Base-by-base conservation (phyloP, 2,888 invertebrate species). In the Hirtodrosophila histrioides region DNA sequence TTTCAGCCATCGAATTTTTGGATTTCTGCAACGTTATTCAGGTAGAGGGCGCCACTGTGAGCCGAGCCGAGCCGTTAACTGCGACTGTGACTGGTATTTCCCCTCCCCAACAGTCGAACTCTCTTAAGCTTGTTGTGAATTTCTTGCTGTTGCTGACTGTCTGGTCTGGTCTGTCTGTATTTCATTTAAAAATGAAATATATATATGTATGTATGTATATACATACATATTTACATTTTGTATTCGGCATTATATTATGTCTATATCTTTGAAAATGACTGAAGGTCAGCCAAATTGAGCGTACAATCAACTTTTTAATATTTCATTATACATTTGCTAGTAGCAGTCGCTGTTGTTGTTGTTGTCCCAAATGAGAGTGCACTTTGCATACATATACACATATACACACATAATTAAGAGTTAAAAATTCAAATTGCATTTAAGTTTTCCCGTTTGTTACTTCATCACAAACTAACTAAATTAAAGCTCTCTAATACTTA, bases 281-380 rank as follows among this genome's bases (percentile, higher is more conserved):
- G 88, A 87, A 87, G 86, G 86, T 85, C 86, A 87, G 64, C 45
- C 68, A 55, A 75, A 81, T 67, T 81, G 72, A 88, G 74, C 74
- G 88, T 83, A 79, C 88, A 85, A 85, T 86, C 76, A 86, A 86
- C 85, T 78, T 79, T 68, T 81, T 69, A 69, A 63, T 62, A 73
- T 81, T 68, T 69, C 56, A 76, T 71, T 71, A 69, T 61, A 71
- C 53, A 63, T 63, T 68, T 69, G 61, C 51, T 57, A 55, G 27
- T 56, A 48, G 50, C 41, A 63, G 12, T 51, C n/a, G n/a, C n/a
- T 63, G 24, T 50, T 61, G 49, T 55, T 62, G 64, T 36, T 61
- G 44, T 35, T 61, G 57, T 49, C 48, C 40, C 37, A 61, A 70
- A 57, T 41, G 57, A 49, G 51, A 73, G 65, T 75, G 60, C 70